Evolutionary conservation across 2,797 vertebrate species (phyloP).

Genomic region (Macroramphosus scolopax): DNA sequence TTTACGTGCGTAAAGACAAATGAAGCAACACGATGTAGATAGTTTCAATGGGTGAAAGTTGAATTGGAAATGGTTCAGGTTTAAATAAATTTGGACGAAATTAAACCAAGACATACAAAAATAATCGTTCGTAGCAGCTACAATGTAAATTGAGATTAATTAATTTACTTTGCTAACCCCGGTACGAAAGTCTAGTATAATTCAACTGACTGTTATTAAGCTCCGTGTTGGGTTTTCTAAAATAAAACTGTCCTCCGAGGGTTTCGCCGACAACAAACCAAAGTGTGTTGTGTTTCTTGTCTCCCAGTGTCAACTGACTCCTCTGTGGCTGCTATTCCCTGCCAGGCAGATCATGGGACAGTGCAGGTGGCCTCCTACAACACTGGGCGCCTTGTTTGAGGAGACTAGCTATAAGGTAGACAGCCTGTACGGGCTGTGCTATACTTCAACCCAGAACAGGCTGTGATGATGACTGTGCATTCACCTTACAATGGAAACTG

Average conservation of each 20-base stretch:
- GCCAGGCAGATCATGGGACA: constrained; percentile 66
- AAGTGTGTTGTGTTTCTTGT: constrained; percentile 62
- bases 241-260: constrained; percentile 35
- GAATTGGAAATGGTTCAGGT: no score
- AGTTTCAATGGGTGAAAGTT: no score
- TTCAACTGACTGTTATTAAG: neutral
- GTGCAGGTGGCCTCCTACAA: constrained; percentile 65
- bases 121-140: no score
- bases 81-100: no score
- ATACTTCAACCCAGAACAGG: constrained; percentile 29
- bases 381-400: constrained; percentile 61
- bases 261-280: constrained; percentile 54
- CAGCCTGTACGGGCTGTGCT: constrained; percentile 3
- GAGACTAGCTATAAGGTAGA: constrained; percentile 63
- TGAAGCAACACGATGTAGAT: no score
- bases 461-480: constrained; percentile 19
- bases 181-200: no score
- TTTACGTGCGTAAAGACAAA: no score
- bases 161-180: no score
- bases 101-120: no score
- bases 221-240: neutral
- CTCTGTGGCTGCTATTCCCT: constrained; percentile 59
- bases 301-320: constrained; percentile 71
- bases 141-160: no score
- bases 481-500: constrained; percentile 12